Evolutionary conservation across 1,140 invertebrate genomes (phyloP).

Genomic region (Lamellibrachia luymesi): DNA sequence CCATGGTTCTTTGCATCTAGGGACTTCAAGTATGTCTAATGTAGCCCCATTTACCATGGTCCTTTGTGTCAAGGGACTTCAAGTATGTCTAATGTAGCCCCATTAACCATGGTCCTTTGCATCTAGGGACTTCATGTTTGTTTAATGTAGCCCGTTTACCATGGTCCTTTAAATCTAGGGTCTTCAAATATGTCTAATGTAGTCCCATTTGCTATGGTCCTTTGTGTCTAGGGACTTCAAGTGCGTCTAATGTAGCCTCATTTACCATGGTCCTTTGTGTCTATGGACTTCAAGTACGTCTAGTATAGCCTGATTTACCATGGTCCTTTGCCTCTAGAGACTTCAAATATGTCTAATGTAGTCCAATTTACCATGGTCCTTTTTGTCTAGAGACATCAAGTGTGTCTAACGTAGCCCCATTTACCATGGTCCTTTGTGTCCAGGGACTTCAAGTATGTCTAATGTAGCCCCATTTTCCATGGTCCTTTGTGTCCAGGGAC

Average conservation of each 20-base stretch:
- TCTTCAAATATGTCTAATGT: neutral
- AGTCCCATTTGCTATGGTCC: neutral
- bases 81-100: neutral
- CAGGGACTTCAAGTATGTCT: too few relatives aligned
- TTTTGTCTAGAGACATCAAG: too few relatives aligned
- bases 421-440: too few relatives aligned
- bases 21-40: neutral
- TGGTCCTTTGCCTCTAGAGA: too few relatives aligned
- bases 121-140: too few relatives aligned
- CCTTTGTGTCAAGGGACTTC: neutral
- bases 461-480: too few relatives aligned
- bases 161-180: neutral
- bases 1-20: neutral
- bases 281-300: neutral
- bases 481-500: too few relatives aligned
- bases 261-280: too few relatives aligned
- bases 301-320: neutral
- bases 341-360: neutral
- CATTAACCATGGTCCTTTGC: neutral
- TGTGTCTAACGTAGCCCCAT: too few relatives aligned
- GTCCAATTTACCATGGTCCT: too few relatives aligned
- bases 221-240: too few relatives aligned
- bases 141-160: neutral
- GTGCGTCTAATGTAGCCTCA: too few relatives aligned
- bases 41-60: neutral